These are phyloP conservation scores for Caenorhabditis drosophilae DNA, from an alignment of 2,888 invertebrate species.

Conservation along the genomic window DNA sequence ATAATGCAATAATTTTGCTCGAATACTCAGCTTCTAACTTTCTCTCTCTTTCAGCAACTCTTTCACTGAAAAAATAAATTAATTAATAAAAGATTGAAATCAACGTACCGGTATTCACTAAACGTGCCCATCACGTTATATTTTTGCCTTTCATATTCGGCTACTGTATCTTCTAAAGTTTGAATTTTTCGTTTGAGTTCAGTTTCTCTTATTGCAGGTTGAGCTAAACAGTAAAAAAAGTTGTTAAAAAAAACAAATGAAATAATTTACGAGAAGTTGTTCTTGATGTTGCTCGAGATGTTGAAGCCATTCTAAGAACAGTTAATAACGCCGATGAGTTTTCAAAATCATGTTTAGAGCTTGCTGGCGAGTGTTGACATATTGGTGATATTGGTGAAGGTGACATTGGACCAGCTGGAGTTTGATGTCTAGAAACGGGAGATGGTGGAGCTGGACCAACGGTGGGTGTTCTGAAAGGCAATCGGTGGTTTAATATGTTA, in stretches of 20 bases:
- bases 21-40: constrained; percentile 69
- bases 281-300: constrained; percentile 38
- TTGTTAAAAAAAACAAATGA: too few species aligned
- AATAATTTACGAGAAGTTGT: constrained; percentile 21
- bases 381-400: constrained; percentile 42
- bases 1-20: constrained; percentile 70
- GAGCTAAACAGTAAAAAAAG: constrained; percentile 19
- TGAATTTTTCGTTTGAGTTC: constrained; percentile 68
- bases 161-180: constrained; percentile 68
- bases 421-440: constrained; percentile 18
- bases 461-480: constrained; percentile 23
- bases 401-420: constrained; percentile 28
- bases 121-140: constrained; percentile 69
- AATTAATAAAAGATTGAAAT: constrained; percentile 1
- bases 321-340: constrained; percentile 36
- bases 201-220: constrained; percentile 53
- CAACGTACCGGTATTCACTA: constrained; percentile 61
- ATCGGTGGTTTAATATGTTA: constrained; percentile 8
- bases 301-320: constrained; percentile 39
- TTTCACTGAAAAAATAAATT: constrained; percentile 44
- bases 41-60: constrained; percentile 67
- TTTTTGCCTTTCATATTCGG: constrained; percentile 69
- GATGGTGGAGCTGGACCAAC: constrained; percentile 40
- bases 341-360: constrained; percentile 42
- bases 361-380: constrained; percentile 31